These are phyloP conservation scores for Ceyx margarethae DNA, from an alignment of 2,113 vertebrate species.

Conservation along the genomic window DNA sequence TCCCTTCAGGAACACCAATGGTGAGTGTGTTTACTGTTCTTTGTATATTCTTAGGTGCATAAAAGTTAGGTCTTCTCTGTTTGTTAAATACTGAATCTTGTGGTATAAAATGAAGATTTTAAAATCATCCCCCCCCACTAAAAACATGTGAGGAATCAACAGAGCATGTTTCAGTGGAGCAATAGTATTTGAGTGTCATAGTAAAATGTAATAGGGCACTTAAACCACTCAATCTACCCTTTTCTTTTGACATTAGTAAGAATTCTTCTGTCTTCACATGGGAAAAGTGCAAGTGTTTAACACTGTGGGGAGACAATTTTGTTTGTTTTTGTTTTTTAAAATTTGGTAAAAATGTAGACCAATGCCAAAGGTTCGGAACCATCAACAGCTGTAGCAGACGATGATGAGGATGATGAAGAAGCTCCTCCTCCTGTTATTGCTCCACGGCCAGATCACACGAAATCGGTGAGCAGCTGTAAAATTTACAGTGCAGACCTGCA, in stretches of 20 bases:
- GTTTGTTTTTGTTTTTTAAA: not conserved
- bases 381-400: conserved; percentile 82
- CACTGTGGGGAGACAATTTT: not conserved
- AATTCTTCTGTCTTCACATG: not conserved
- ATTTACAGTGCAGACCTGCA: not conserved
- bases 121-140: too few species aligned
- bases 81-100: not conserved
- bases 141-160: not conserved
- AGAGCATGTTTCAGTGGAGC: not conserved
- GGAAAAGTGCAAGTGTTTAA: accelerated
- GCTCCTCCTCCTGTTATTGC: conserved; percentile 89
- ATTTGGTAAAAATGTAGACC: conserved; percentile 70
- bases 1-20: conserved; percentile 85
- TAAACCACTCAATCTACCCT: not conserved
- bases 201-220: not conserved
- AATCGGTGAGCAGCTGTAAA: conserved; percentile 82
- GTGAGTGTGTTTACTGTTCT: conserved; percentile 77
- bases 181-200: not conserved
- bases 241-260: not conserved
- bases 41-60: not conserved
- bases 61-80: not conserved
- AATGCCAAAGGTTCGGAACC: conserved; percentile 88
- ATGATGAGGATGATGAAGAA: conserved; percentile 92
- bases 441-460: conserved; percentile 94
- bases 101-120: not conserved